phyloP scores from a whole-genome alignment of 1,140 invertebrate species.

The Orius insidiosus region DNA sequence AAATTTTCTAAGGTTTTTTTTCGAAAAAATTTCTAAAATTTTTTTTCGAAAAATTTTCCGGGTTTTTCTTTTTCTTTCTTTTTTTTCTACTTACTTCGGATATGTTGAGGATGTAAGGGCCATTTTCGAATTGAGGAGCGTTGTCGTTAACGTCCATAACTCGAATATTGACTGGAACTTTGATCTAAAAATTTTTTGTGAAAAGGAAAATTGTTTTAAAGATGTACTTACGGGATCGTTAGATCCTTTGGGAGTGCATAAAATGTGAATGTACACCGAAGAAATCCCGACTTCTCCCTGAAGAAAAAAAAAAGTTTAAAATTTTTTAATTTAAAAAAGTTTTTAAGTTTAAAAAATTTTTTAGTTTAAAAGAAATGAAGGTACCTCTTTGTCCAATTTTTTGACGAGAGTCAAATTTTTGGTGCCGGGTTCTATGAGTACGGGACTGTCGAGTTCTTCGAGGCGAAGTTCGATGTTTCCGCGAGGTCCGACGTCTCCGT shows the following conservation, averaged over 20 bases:
- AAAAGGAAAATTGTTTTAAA: constrained; percentile 1
- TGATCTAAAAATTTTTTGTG: constrained; percentile 40
- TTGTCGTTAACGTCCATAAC: constrained; percentile 90
- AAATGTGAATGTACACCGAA: constrained; percentile 67
- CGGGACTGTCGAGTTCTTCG: constrained; percentile 58
- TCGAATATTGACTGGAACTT: constrained; percentile 74
- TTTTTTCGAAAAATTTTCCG: too few species aligned
- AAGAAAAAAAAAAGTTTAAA: constrained; percentile 11
- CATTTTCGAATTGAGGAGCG: constrained; percentile 62
- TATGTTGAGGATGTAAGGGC: constrained; percentile 64
- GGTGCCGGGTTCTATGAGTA: constrained; percentile 51
- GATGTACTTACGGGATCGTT: constrained; percentile 49
- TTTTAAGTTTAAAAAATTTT: not conserved
- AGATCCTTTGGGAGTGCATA: constrained; percentile 59
- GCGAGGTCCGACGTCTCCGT: constrained; percentile 52
- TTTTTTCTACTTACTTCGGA: constrained; percentile 41
- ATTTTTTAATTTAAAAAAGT: not conserved
- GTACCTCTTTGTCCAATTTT: constrained; percentile 59
- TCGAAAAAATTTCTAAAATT: too few species aligned
- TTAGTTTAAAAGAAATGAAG: not conserved
- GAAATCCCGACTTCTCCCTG: constrained; percentile 57
- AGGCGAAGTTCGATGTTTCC: constrained; percentile 65
- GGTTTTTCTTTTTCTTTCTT: too few species aligned
- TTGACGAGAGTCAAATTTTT: constrained; percentile 65
- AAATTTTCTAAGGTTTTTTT: too few species aligned